Evolutionary conservation across 2,113 vertebrate genomes (phyloP).

Genomic region (Falco punctatus): DNA sequence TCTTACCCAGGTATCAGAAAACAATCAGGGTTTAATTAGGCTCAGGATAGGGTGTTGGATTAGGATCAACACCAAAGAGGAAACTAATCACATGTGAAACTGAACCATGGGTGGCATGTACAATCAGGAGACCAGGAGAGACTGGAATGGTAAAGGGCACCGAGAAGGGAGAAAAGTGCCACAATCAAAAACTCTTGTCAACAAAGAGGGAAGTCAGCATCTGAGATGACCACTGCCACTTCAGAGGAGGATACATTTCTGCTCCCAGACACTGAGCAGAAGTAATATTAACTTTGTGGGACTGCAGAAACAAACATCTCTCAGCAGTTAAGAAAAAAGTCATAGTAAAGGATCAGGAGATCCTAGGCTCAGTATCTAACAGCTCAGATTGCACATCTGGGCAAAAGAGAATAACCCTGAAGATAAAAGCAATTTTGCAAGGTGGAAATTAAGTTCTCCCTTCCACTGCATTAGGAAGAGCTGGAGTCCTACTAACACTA

Average conservation of each 20-base stretch:
- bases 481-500: not conserved
- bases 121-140: not conserved
- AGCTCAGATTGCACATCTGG: not conserved
- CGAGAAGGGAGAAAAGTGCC: not conserved
- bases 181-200: not conserved
- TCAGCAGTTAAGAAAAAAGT: not conserved
- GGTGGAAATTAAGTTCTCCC: not conserved
- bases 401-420: not conserved
- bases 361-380: not conserved
- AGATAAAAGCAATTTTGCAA: not conserved
- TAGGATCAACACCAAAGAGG: not conserved
- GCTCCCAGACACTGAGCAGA: not conserved
- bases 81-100: not conserved
- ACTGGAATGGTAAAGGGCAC: not conserved
- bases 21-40: constrained; percentile 11
- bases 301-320: not conserved
- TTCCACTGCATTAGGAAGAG: not conserved
- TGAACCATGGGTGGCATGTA: not conserved
- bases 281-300: not conserved
- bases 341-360: not conserved
- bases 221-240: not conserved
- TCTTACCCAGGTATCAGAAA: not conserved
- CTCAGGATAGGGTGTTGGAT: not conserved
- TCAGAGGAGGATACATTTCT: not conserved
- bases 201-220: not conserved